Percentiles rank a stretch among this genome's conserved stretches.
These are phyloP conservation scores for Trichopria drosophilae DNA, from an alignment of 2,888 invertebrate genomes.

Conservation along the genomic window DNA sequence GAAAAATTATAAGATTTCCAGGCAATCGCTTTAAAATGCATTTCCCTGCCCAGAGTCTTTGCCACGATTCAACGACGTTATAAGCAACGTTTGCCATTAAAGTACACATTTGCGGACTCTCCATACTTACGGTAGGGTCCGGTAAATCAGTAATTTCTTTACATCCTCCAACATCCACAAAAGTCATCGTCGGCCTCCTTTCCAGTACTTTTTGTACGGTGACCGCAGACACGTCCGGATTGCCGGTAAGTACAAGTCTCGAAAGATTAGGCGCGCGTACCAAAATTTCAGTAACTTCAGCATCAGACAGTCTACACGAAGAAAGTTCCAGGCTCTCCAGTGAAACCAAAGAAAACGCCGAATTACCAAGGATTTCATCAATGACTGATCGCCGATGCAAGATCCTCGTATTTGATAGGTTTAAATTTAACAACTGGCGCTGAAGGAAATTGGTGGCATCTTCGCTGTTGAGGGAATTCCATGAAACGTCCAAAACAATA, in stretches of 20 bases:
- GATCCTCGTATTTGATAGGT: constrained; percentile 44
- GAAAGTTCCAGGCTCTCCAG: constrained; percentile 49
- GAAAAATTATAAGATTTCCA: constrained; percentile 46
- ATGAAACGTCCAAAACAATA: constrained; percentile 50
- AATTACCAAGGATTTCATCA: constrained; percentile 18
- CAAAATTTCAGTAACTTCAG: constrained; percentile 45
- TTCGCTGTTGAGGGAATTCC: constrained; percentile 45
- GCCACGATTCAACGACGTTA: constrained; percentile 45
- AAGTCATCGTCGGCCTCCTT: constrained; percentile 45
- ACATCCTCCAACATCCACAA: constrained; percentile 50
- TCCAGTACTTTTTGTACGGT: constrained; percentile 43
- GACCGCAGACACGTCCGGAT: constrained; percentile 41
- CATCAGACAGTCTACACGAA: constrained; percentile 46
- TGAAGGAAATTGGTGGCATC: constrained; percentile 39
- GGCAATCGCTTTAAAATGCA: constrained; percentile 41
- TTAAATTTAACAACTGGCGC: constrained; percentile 48
- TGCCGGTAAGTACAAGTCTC: constrained; percentile 45
- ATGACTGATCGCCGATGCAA: constrained; percentile 6
- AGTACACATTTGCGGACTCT: constrained; percentile 46
- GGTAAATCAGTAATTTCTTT: constrained; percentile 41
- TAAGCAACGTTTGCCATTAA: constrained; percentile 44
- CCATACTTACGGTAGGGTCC: constrained; percentile 35
- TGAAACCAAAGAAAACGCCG: constrained; percentile 35
- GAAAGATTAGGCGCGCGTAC: constrained; percentile 44
- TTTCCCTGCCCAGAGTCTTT: constrained; percentile 45